phyloP scores from a whole-genome alignment of 2,113 vertebrate genomes.

The Apodemus speciosus region DNA sequence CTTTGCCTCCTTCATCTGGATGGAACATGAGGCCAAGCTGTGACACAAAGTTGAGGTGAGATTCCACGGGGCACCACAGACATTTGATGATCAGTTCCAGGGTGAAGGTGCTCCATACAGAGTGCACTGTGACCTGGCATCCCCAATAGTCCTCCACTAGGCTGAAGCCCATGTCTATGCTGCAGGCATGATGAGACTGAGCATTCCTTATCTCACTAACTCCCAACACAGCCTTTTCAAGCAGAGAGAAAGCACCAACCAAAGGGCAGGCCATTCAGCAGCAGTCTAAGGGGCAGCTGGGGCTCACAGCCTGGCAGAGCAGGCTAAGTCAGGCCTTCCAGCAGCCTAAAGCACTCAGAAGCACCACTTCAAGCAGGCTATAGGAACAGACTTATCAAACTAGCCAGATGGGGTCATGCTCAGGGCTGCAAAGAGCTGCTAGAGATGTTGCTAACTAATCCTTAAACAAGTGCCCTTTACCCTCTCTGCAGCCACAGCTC shows the following conservation, averaged over 20 bases:
- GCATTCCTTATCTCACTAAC: background rate
- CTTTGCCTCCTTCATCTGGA: background rate
- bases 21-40: background rate
- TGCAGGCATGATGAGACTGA: background rate
- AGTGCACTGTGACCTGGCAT: background rate
- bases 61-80: background rate
- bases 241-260: background rate
- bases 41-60: background rate
- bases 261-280: background rate
- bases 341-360: background rate
- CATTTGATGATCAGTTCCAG: background rate
- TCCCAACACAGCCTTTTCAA: background rate
- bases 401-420: background rate
- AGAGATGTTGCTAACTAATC: background rate
- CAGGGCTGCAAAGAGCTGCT: background rate
- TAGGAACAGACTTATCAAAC: slow-evolving; percentile 11
- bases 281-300: background rate
- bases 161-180: background rate
- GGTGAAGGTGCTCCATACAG: background rate
- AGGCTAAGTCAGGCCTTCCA: background rate
- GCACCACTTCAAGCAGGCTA: background rate
- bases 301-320: background rate
- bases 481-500: background rate
- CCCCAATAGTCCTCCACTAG: background rate
- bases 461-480: slow-evolving; percentile 7